These are phyloP conservation scores for Microcebus tavaratra DNA, from an alignment of 2,113 vertebrate genomes.

Conservation along the genomic window DNA sequence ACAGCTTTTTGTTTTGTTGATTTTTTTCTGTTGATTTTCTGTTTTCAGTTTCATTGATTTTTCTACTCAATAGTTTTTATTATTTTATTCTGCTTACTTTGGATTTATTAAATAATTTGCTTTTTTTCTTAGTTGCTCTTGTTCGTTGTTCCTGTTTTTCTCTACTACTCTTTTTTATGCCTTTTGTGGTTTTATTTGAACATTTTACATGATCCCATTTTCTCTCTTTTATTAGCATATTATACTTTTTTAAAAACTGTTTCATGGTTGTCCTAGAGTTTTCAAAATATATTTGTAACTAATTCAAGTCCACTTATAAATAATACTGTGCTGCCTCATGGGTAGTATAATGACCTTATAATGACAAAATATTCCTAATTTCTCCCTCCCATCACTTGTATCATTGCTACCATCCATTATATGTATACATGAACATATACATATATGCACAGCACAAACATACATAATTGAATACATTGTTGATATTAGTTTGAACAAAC, in stretches of 20 bases:
- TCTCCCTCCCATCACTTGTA: neutral
- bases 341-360: no score
- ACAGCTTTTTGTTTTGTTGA: neutral
- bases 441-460: no score
- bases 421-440: neutral
- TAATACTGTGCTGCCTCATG: no score
- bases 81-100: neutral
- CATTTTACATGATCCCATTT: neutral
- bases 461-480: neutral
- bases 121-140: neutral
- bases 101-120: neutral
- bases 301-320: no score
- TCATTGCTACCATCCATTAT: neutral
- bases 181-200: neutral
- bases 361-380: no score
- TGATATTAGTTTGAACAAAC: no score
- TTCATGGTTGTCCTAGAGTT: neutral
- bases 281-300: no score
- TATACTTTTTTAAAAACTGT: neutral
- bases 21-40: neutral
- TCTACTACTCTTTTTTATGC: neutral
- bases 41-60: neutral
- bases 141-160: neutral
- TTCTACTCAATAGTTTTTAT: neutral
- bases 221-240: neutral